Conservation (phyloP, 2,888 invertebrate genomes). For the Drosophila melanosoma region DNA sequence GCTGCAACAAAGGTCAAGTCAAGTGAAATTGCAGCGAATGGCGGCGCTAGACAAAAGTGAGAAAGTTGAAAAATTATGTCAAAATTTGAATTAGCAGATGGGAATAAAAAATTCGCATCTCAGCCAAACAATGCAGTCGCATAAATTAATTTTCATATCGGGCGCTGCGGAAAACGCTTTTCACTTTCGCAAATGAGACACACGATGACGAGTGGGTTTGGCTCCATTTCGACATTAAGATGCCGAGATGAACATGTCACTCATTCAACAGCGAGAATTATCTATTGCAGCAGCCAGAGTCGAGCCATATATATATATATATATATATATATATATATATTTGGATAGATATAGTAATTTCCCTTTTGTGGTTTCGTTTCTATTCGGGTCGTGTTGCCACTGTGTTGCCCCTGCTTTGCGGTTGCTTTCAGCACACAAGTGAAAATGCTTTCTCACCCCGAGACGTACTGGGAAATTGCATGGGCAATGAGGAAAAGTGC, state of each 20-base stretch:
- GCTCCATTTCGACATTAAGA: slow-evolving; percentile 37
- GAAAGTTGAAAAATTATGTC: slow-evolving; percentile 80
- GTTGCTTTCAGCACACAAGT: slow-evolving; percentile 37
- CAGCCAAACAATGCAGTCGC: slow-evolving; percentile 48
- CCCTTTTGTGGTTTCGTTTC: slow-evolving; percentile 60
- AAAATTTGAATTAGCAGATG: slow-evolving; percentile 74
- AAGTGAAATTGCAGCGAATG: slow-evolving; percentile 67
- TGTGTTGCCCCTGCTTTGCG: slow-evolving; percentile 23
- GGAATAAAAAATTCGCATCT: slow-evolving; percentile 32
- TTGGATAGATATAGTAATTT: slow-evolving; percentile 25
- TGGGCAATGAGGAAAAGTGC: slow-evolving; percentile 58
- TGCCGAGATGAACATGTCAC: slow-evolving; percentile 44
- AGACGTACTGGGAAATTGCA: slow-evolving; percentile 50
- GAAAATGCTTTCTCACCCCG: slow-evolving; percentile 55
- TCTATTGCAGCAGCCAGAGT: slow-evolving; percentile 30
- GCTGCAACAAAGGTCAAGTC: slow-evolving; percentile 70
- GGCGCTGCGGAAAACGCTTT: slow-evolving; percentile 68
- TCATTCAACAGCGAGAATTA: slow-evolving; percentile 39
- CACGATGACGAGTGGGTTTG: slow-evolving; percentile 22
- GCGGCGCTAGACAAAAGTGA: slow-evolving; percentile 66
- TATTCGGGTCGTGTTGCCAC: slow-evolving; percentile 25
- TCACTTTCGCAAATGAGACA: slow-evolving; percentile 67
- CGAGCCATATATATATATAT: neutral
- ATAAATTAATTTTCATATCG: slow-evolving; percentile 74
- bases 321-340: neutral